phyloP scores from a whole-genome alignment of 2,888 invertebrate genomes.

The Galeruca laticollis region DNA sequence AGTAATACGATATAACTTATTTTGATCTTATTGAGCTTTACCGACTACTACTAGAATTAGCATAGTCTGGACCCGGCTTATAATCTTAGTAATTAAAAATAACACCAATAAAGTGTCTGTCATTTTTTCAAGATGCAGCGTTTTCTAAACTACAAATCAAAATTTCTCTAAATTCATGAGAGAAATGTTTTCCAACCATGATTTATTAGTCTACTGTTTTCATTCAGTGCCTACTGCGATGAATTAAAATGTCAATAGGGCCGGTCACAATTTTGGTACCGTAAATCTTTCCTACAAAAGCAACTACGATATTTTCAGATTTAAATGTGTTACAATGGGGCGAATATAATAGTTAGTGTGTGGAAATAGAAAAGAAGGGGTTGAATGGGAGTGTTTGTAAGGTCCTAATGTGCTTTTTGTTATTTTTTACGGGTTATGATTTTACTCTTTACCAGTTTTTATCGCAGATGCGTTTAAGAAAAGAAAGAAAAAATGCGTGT shows the following conservation, averaged over 20 bases:
- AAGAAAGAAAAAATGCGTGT: constrained; percentile 10
- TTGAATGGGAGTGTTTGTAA: constrained; percentile 42
- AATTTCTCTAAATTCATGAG: constrained; percentile 44
- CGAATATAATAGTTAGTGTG: constrained; percentile 41
- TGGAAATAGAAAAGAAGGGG: constrained; percentile 39
- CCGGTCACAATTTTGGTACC: constrained; percentile 54
- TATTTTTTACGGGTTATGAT: constrained; percentile 44
- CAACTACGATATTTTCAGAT: constrained; percentile 44
- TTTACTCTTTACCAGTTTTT: constrained; percentile 31
- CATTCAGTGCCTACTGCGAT: constrained; percentile 46
- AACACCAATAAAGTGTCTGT: too few relatives aligned
- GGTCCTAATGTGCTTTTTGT: constrained; percentile 45
- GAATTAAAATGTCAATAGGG: constrained; percentile 57
- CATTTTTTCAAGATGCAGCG: neutral
- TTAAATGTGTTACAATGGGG: constrained; percentile 46
- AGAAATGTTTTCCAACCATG: constrained; percentile 36
- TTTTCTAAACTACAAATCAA: constrained; percentile 22
- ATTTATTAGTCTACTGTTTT: constrained; percentile 45
- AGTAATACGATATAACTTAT: too few relatives aligned
- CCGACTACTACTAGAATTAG: too few relatives aligned
- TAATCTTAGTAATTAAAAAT: too few relatives aligned
- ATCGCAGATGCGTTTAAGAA: constrained; percentile 8
- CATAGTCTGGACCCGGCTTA: too few relatives aligned
- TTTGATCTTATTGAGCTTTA: too few relatives aligned
- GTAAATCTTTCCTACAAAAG: constrained; percentile 54